A percentile compares a stretch with the other conserved stretches of the same genome.
These are phyloP conservation scores for Leptoteleia sp. DNA, from an alignment of 1,140 invertebrate genomes.

Conservation along the genomic window DNA sequence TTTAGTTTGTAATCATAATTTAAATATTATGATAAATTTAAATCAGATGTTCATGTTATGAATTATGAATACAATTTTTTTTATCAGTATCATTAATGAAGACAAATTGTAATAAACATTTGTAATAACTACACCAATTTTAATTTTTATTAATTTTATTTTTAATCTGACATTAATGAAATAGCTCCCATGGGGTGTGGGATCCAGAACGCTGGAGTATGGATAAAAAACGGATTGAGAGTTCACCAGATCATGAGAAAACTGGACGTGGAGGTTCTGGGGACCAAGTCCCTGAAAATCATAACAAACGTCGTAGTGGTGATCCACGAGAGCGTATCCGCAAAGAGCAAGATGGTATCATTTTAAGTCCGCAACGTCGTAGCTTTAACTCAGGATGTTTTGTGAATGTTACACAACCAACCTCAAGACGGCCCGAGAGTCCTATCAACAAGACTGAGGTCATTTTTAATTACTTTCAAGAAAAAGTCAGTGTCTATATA, in stretches of 20 bases:
- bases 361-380: constrained; percentile 89
- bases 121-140: too few species aligned
- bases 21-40: too few species aligned
- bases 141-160: too few species aligned
- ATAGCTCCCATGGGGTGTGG: constrained; percentile 83
- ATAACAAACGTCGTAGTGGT: constrained; percentile 83
- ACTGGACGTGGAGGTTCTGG: constrained; percentile 43
- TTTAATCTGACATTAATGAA: constrained; percentile 39
- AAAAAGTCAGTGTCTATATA: too few species aligned
- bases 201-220: constrained; percentile 84
- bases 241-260: constrained; percentile 83
- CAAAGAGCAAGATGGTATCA: constrained; percentile 91
- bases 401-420: constrained; percentile 81
- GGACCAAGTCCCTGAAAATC: constrained; percentile 55
- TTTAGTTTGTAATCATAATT: too few species aligned
- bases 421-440: constrained; percentile 81
- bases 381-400: constrained; percentile 92
- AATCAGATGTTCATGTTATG: too few species aligned
- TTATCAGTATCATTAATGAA: too few species aligned
- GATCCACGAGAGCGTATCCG: constrained; percentile 90
- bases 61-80: too few species aligned
- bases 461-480: constrained; percentile 7
- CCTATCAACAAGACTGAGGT: constrained; percentile 81
- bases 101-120: too few species aligned
- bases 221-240: constrained; percentile 83